Conservation (phyloP, 2,797 vertebrate genomes). For the Cyclura pinguis region DNA sequence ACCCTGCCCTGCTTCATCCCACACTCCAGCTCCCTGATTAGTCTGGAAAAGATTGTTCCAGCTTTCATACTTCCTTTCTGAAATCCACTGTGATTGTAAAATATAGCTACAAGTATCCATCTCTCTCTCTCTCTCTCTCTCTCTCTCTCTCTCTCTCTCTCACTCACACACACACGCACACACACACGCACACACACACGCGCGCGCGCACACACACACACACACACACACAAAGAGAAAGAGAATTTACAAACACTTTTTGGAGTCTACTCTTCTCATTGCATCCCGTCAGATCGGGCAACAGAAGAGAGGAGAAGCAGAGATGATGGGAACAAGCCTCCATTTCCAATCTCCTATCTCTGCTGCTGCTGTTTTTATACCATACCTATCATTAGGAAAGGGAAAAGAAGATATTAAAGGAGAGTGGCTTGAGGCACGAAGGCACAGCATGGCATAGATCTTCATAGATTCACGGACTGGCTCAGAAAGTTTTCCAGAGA, state of each 20-base stretch:
- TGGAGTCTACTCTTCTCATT: neutral
- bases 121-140: too few relatives aligned
- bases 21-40: neutral
- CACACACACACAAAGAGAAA: neutral
- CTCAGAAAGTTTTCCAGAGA: neutral
- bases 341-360: neutral
- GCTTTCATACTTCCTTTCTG: neutral
- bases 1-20: neutral
- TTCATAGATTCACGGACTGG: neutral
- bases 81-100: too few relatives aligned
- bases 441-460: neutral
- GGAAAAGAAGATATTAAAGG: too few relatives aligned
- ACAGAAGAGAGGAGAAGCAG: neutral
- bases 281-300: neutral
- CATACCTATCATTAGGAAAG: neutral
- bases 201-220: neutral
- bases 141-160: too few relatives aligned
- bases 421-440: neutral
- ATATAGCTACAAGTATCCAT: neutral
- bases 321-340: neutral
- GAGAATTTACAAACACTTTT: neutral
- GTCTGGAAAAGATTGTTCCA: neutral
- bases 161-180: neutral
- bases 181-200: neutral
- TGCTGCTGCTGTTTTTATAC: neutral